Conservation (phyloP, 2,113 vertebrate species). For the Channa argus region DNA sequence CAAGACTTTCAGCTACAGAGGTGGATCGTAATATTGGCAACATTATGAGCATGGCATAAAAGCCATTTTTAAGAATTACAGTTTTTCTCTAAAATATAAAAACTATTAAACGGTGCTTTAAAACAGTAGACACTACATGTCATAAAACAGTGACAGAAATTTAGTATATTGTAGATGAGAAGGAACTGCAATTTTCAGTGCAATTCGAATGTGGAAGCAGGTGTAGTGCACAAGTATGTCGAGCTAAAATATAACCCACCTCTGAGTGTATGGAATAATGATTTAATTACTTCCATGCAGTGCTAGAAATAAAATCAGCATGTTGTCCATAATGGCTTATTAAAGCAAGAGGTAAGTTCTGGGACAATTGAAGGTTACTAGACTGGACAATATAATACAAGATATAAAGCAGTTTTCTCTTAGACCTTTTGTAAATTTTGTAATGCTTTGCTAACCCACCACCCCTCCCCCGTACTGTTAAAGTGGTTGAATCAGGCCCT, state of each 20-base stretch:
- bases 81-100: no score
- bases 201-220: neutral
- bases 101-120: no score
- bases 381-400: neutral
- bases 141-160: no score
- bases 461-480: no score
- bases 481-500: neutral
- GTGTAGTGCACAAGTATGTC: neutral
- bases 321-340: neutral
- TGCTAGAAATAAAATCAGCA: neutral
- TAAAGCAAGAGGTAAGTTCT: conserved; percentile 61
- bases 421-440: neutral
- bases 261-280: neutral
- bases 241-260: neutral
- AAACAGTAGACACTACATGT: no score
- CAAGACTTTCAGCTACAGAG: no score
- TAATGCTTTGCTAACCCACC: no score
- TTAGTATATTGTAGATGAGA: no score
- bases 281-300: neutral
- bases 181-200: no score
- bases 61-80: no score
- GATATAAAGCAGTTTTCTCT: neutral
- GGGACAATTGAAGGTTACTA: neutral
- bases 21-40: no score
- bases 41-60: no score